phyloP scores from a whole-genome alignment of 2,888 invertebrate species.

The Agonum fuliginosum region DNA sequence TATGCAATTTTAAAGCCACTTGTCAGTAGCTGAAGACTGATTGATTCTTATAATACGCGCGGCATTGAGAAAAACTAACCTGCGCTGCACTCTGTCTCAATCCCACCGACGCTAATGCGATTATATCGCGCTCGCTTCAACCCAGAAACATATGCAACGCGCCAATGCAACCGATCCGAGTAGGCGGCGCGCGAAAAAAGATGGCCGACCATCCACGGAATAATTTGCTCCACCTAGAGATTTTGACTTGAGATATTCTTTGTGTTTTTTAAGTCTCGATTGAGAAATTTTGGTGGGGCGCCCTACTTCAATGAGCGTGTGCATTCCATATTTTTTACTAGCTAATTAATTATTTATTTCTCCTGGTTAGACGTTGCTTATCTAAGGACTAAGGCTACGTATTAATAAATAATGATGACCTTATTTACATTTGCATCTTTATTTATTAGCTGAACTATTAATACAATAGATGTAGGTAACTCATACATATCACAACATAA shows the following conservation, averaged over 20 bases:
- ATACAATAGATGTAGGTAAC: no score
- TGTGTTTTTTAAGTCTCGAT: constrained; percentile 39
- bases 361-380: background rate
- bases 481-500: no score
- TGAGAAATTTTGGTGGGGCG: constrained; percentile 43
- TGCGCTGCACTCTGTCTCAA: background rate
- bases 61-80: constrained; percentile 42
- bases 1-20: constrained; percentile 60
- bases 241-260: constrained; percentile 50
- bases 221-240: constrained; percentile 56
- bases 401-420: background rate
- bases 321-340: constrained; percentile 3
- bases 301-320: constrained; percentile 6
- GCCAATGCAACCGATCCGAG: constrained; percentile 18
- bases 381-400: no score
- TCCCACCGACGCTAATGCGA: background rate
- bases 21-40: constrained; percentile 56
- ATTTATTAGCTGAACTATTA: no score
- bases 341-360: constrained; percentile 9
- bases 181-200: constrained; percentile 56
- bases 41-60: constrained; percentile 59
- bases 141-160: constrained; percentile 33
- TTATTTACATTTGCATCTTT: no score
- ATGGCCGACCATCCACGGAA: constrained; percentile 45
- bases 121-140: background rate